Percentiles rank a stretch among this genome's conserved stretches.
Evolutionary conservation across 1,140 invertebrate species (phyloP).

Genomic region (Eueides isabella): DNA sequence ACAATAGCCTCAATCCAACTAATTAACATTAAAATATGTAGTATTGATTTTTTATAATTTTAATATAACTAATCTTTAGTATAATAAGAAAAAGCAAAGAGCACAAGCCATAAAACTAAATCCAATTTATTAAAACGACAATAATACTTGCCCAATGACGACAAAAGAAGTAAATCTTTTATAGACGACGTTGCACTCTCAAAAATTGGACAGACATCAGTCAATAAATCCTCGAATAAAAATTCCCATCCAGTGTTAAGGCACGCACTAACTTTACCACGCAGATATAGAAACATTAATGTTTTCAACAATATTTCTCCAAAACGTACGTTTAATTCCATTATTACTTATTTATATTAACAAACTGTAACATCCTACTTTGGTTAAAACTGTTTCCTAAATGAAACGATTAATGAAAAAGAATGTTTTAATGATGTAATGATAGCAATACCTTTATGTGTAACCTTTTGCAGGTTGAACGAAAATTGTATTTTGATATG

Average conservation of each 20-base stretch:
- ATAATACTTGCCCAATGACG: conserved; percentile 51
- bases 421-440: conserved; percentile 8
- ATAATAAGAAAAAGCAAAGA: too few relatives aligned
- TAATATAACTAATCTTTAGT: too few relatives aligned
- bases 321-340: neutral
- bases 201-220: conserved; percentile 61
- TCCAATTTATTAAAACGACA: neutral
- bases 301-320: conserved; percentile 40
- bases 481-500: conserved; percentile 25
- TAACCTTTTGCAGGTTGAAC: conserved; percentile 26
- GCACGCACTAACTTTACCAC: conserved; percentile 53
- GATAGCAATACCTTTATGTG: neutral
- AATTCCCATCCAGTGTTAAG: conserved; percentile 58
- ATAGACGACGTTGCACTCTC: conserved; percentile 52
- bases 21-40: too few relatives aligned
- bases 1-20: too few relatives aligned
- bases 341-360: conserved; percentile 3
- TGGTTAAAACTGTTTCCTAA: neutral
- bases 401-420: conserved; percentile 18
- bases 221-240: conserved; percentile 58
- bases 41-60: too few relatives aligned
- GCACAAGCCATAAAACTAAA: neutral
- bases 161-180: conserved; percentile 55
- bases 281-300: conserved; percentile 44
- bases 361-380: conserved; percentile 15